These are phyloP conservation scores for Poeciliopsis presidionis DNA, from an alignment of 2,797 vertebrate genomes.

Conservation along the genomic window DNA sequence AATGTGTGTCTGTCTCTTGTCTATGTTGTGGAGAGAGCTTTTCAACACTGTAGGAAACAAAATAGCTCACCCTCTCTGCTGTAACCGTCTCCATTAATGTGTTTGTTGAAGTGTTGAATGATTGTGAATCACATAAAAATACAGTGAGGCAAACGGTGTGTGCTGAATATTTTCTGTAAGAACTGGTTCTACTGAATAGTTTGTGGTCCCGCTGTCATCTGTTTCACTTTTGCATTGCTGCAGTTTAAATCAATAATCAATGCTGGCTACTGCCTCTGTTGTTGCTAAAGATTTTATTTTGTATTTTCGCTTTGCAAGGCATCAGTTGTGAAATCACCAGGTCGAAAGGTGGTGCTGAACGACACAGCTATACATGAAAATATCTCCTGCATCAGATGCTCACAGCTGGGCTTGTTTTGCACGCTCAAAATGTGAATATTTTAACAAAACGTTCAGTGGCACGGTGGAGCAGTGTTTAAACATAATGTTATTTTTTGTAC, in stretches of 20 bases:
- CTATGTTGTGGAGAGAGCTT: conserved; percentile 53
- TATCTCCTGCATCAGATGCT: conserved; percentile 64
- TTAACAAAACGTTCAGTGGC: conserved; percentile 70
- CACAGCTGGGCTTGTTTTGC: conserved; percentile 72
- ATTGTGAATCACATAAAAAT: conserved; percentile 55
- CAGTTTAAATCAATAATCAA: conserved; percentile 67
- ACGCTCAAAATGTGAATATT: conserved; percentile 73
- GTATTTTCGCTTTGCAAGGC: conserved; percentile 49
- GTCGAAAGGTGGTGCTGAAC: conserved; percentile 40
- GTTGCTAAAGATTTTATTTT: conserved; percentile 43
- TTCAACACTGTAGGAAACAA: conserved; percentile 56
- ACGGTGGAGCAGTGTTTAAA: conserved; percentile 75
- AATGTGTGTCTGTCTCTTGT: conserved; percentile 48
- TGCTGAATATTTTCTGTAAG: conserved; percentile 73
- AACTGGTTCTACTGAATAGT: conserved; percentile 43
- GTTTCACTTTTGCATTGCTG: conserved; percentile 67
- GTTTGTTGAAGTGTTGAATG: conserved; percentile 63
- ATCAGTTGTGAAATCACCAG: conserved; percentile 44
- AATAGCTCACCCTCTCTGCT: conserved; percentile 49
- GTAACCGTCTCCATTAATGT: conserved; percentile 52
- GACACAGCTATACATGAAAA: conserved; percentile 39
- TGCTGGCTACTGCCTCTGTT: conserved; percentile 71
- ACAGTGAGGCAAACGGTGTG: conserved; percentile 63
- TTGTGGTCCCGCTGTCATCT: conserved; percentile 66
- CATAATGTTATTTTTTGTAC: conserved; percentile 82